A percentile compares a stretch with the other conserved stretches of the same genome.
phyloP scores from a whole-genome alignment of 2,113 vertebrate genomes.

The Calidris pygmaea region DNA sequence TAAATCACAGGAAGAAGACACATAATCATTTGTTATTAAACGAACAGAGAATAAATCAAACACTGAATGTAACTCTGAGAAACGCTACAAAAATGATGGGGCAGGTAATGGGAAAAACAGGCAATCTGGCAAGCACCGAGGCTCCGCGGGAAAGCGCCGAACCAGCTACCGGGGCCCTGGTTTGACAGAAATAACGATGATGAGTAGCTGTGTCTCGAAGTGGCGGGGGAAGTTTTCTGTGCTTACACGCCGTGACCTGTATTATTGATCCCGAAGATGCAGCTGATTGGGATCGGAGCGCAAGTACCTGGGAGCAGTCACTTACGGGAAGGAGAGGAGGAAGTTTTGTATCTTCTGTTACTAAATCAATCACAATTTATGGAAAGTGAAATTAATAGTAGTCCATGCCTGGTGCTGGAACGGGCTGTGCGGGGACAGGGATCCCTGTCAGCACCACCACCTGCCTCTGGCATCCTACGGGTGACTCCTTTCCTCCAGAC shows the following conservation, averaged over 20 bases:
- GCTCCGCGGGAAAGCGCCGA: neutral
- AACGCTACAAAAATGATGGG: neutral
- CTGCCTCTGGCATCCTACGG: fast-evolving
- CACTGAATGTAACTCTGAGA: neutral
- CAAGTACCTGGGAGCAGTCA: neutral
- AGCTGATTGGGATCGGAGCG: neutral
- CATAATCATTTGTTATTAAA: conserved; percentile 36
- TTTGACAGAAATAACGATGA: neutral
- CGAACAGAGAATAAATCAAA: neutral
- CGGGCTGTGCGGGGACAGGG: neutral
- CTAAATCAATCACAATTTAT: neutral
- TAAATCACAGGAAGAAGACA: conserved; percentile 20
- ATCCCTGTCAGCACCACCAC: fast-evolving
- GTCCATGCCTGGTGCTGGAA: fast-evolving
- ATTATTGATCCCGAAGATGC: neutral
- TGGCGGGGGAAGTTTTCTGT: neutral
- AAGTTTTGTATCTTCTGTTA: neutral
- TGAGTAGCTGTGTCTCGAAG: fast-evolving
- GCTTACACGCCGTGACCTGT: neutral
- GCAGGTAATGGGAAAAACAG: neutral
- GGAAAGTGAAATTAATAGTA: neutral
- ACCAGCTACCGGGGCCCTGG: neutral
- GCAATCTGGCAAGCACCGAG: neutral
- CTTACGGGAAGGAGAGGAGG: neutral
- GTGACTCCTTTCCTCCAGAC: neutral